Evolutionary conservation across 2,797 vertebrate genomes (phyloP), one percentile per base, ranked within the genome.

Genomic region (Microtus californicus): DNA sequence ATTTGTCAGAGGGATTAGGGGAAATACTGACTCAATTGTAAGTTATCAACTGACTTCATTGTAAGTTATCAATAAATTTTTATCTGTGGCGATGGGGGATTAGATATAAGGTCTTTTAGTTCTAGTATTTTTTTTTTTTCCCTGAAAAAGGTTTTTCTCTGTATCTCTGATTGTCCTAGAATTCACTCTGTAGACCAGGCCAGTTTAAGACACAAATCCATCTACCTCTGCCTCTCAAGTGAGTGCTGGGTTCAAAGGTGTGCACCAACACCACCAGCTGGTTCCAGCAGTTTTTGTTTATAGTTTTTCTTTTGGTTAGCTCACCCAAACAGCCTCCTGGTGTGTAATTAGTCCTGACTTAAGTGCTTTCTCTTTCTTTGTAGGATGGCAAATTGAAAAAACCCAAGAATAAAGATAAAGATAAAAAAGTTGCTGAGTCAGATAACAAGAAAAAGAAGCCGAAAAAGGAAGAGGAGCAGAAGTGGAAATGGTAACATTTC

Each of bases 391-490:
- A 99, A 98, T 98, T 99, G 97, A 99, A 99, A 98, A 99, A 99
- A 97, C 65, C 89, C 59, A 99, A 99, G 98, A 99, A 97, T 97
- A 99, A 99, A 98, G 99, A 99, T 98, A 99, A 99, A 98, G 99
- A 99, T 98, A 99, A 99, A 98, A 99, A 99, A 97, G 87, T 96
- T 96, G 97, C 98, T 56, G 98, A 98, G 43, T 97, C 98, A 0
- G 99, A 99, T 95, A 99, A 98, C 89, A 99, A 99, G 98, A 99
- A 97, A 98, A 99, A 99, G 98, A 99, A 99, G 97, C 98, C 93
- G n/a, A 99, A 99, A 98, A 99, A 99, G 97, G 99, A 99, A 96
- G 99, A 99, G 90, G 99, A 99, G 74, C 99, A 99, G 94, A 99
- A 99, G 97, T 99, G 99, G 99, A 99, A 99, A 99, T 99, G 99